These are phyloP conservation scores for Saccopteryx leptura DNA, from an alignment of 2,113 vertebrate genomes.

Conservation along the genomic window DNA sequence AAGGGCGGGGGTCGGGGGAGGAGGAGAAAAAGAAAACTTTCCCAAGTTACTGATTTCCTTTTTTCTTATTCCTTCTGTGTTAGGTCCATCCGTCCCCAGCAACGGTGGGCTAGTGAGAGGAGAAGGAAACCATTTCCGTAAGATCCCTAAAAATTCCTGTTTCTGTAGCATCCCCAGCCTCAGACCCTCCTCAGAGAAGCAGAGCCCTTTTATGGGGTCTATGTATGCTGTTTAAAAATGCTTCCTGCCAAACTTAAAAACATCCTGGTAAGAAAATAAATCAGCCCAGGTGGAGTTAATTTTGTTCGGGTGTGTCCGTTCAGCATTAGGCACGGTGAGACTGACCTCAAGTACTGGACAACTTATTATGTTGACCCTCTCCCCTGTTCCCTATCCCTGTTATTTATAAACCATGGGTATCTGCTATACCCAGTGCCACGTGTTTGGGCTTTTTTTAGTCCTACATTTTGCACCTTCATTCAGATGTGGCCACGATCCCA, in stretches of 20 bases:
- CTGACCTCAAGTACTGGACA: background rate
- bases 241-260: background rate
- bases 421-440: constrained; percentile 54
- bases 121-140: background rate
- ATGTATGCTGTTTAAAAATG: background rate
- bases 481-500: constrained; percentile 73
- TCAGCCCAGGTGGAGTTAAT: background rate
- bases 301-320: background rate
- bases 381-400: background rate
- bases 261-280: background rate
- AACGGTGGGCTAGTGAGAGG: background rate
- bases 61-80: background rate
- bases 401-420: constrained; percentile 77
- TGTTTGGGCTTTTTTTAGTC: constrained; percentile 81
- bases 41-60: background rate
- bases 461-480: constrained; percentile 80
- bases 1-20: background rate
- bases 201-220: background rate
- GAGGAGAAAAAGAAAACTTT: background rate
- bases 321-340: background rate
- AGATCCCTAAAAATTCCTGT: background rate
- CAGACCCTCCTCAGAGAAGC: background rate
- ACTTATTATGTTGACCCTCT: constrained; percentile 27
- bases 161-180: background rate
- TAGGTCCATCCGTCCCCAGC: background rate